Conservation (phyloP, 53 echinoderm and acorn worm species). For the Apostichopus leukothele region DNA sequence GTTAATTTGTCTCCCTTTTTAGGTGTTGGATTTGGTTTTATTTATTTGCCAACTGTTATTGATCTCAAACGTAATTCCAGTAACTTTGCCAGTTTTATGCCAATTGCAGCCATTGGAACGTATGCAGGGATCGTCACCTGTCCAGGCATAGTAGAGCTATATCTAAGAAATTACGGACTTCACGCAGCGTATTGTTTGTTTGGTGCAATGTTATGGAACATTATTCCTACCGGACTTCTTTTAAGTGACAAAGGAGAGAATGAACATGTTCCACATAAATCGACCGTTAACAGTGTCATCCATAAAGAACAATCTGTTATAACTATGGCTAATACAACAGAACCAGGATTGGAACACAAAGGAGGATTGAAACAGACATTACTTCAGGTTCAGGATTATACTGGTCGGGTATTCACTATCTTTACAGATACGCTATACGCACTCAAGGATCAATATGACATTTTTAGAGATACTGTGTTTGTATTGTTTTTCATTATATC, state of each 20-base stretch:
- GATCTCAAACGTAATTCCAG: background rate
- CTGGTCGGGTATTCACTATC: background rate
- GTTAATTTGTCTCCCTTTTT: background rate
- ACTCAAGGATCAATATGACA: background rate
- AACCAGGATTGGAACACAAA: too few relatives aligned
- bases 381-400: background rate
- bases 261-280: background rate
- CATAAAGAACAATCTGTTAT: background rate
- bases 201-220: background rate
- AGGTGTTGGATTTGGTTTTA: slow-evolving; percentile 5
- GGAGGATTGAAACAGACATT: background rate
- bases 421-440: background rate
- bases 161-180: background rate
- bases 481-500: background rate
- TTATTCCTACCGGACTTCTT: background rate
- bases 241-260: background rate
- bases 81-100: background rate
- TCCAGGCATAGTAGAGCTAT: background rate
- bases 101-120: background rate
- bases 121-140: background rate
- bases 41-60: background rate
- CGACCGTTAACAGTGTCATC: background rate
- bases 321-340: background rate
- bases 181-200: background rate
- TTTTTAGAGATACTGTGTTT: background rate